Percentiles rank a stretch among this genome's conserved stretches.
Evolutionary conservation across 2,888 invertebrate genomes (phyloP).

Genomic region (Seira musarum): DNA sequence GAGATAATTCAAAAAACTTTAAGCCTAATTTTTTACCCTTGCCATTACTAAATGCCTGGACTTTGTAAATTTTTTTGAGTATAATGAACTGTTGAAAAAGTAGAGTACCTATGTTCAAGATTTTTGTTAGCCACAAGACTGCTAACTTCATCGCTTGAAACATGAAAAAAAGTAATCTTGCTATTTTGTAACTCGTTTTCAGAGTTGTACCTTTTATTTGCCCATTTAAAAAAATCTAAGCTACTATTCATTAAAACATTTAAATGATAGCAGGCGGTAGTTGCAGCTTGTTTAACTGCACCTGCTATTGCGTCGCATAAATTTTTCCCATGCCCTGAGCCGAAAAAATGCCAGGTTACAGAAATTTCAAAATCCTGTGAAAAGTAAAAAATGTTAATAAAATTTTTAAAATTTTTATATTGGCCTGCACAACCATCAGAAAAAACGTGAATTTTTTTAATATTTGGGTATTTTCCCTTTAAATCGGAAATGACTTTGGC

Average conservation of each 20-base stretch:
- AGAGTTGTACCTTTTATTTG: too few relatives aligned
- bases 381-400: not conserved
- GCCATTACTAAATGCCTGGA: not conserved
- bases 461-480: not conserved
- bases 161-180: not conserved
- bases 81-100: slow-evolving; percentile 9
- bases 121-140: not conserved
- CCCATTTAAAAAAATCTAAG: slow-evolving; percentile 10
- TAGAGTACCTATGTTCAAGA: not conserved
- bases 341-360: not conserved
- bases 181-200: too few relatives aligned
- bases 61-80: not conserved
- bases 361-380: not conserved
- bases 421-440: slow-evolving; percentile 18
- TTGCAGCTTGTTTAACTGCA: not conserved
- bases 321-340: slow-evolving; percentile 17
- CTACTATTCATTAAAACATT: slow-evolving; percentile 4
- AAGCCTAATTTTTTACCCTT: too few relatives aligned
- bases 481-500: not conserved
- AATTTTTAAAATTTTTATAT: slow-evolving; percentile 17
- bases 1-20: too few relatives aligned
- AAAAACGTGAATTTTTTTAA: not conserved
- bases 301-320: slow-evolving; percentile 6
- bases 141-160: not conserved
- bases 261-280: not conserved